phyloP scores from a whole-genome alignment of 1,140 invertebrate genomes.

The Psix sp. region DNA sequence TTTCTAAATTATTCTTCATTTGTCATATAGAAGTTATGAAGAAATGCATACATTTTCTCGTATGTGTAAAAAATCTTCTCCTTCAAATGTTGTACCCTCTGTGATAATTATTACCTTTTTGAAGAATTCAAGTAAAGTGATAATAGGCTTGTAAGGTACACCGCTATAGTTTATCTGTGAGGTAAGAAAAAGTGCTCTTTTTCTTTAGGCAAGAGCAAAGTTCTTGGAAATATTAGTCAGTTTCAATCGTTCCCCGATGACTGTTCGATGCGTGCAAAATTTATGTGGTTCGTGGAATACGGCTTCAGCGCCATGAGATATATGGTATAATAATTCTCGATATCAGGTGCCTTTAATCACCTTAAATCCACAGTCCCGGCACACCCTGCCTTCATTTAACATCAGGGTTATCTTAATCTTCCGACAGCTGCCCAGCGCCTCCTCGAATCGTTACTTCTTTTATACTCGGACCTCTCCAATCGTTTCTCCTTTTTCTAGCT shows the following conservation, averaged over 20 bases:
- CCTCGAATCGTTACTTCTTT: conserved; percentile 65
- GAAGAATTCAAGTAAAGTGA: too few species aligned
- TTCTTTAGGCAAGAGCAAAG: too few species aligned
- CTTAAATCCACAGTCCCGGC: conserved; percentile 76
- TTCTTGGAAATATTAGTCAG: conserved; percentile 49
- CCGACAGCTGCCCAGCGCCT: conserved; percentile 77
- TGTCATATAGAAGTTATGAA: too few species aligned
- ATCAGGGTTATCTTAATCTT: conserved; percentile 78
- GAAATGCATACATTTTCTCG: too few species aligned
- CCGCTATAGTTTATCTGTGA: too few species aligned
- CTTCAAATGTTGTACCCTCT: too few species aligned
- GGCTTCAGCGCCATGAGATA: conserved; percentile 69
- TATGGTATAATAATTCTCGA: conserved; percentile 76
- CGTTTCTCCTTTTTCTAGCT: conserved; percentile 53
- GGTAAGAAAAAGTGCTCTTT: too few species aligned
- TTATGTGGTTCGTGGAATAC: conserved; percentile 65
- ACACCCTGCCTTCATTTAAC: conserved; percentile 73
- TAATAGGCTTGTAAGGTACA: too few species aligned
- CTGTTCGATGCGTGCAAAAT: conserved; percentile 57
- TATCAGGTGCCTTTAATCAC: conserved; percentile 78
- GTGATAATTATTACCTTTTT: too few species aligned
- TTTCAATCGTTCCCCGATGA: conserved; percentile 44
- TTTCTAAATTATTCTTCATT: too few species aligned
- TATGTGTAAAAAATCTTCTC: too few species aligned
- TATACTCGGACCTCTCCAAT: conserved; percentile 48